Base-by-base conservation (phyloP, 92 coral and sea anemone species). In the Phymanthus crucifer region DNA sequence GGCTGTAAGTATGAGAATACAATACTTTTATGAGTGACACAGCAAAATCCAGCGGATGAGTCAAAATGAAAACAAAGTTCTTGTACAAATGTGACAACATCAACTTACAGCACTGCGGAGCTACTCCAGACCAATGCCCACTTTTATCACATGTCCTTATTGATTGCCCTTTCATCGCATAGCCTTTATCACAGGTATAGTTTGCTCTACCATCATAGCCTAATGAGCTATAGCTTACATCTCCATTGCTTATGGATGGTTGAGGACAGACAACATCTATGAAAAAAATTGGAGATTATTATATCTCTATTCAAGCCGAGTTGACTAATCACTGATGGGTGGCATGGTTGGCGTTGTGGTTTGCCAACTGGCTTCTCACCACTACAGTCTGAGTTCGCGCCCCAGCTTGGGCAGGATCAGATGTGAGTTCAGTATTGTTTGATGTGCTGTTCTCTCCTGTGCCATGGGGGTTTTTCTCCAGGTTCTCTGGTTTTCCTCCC, bases 111-210 rank as follows among this genome's bases (percentile, higher is more conserved):
- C 83, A 79, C 18, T 32, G 16, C 10, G 82, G 73, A n/a, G 32
- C 14, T 2, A 4, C 32, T 13, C 75, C 75, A 23, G 75, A 43
- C 83, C 83, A 79, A 8, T 23, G 12, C 27, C 83, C 83, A 43
- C 69, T 27, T 21, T 5, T 12, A 45, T 14, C 26, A 35, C 83
- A 79, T 32, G 21, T 80, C 3, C 66, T 47, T 10, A 33, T 84
- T 19, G 80, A 19, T 19, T 47, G 66, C 12, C 72, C 72, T 12
- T 23, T 78, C 54, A 76, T 17, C 1, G 13, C 40, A 35, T 84
- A 88, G 32, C 92, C 92, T 66, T 26, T 18, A 50, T 75, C 19
- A 80, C 92, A 88, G 13, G 71, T 32, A 72, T 84, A 88, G 3
- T 46, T 16, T 31, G 68, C 86, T 33, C 26, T 37, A 50, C 88